Base-by-base conservation (phyloP, 2,888 invertebrate genomes). In the Drosophila percnosoma region DNA sequence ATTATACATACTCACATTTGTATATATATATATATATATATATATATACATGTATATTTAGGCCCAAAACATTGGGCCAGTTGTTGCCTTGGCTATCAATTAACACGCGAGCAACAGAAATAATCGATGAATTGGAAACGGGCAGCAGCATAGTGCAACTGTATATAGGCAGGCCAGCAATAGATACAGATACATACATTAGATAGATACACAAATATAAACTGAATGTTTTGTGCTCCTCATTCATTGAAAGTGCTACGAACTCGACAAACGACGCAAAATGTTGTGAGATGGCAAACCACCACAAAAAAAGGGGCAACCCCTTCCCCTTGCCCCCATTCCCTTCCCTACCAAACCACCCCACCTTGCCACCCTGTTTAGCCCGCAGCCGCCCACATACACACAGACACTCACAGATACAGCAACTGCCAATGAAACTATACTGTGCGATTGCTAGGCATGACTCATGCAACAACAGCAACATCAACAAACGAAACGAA, bases 241-340 rank as follows among this genome's bases (percentile, higher is more conserved):
- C 88, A 83, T 88, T 88, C 88, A 83, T 88, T 88, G 82, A 90
- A 78, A 83, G 88, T 87, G 83, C 87, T 85, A 77, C 83, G 90
- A 89, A 86, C 86, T 74, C 89, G 53, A 49, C 59, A 73, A 80
- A 78, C 81, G 81, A 80, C 79, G 79, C 81, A 77, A 80, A 80
- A 55, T 73, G 67, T 51, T 80, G 66, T 72, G 73, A 77, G 77
- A 79, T 79, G 73, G 77, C 67, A 73, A 80, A 65, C 75, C 62
- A 73, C 82, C 82, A 77, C 81, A 45, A 45, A 45, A 45, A 60
- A 59, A 52, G 64, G 45, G 68, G 63, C 78, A 68, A 65, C 71
- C 52, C 48, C 60, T 45, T 55, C 13, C 54, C 55, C 18, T 29
- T 45, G 52, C 27, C 42, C 40, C 49, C 63, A 13, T 38, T 38